Base-by-base conservation (phyloP, 2,113 vertebrate species). In the Microtus montanus region DNA sequence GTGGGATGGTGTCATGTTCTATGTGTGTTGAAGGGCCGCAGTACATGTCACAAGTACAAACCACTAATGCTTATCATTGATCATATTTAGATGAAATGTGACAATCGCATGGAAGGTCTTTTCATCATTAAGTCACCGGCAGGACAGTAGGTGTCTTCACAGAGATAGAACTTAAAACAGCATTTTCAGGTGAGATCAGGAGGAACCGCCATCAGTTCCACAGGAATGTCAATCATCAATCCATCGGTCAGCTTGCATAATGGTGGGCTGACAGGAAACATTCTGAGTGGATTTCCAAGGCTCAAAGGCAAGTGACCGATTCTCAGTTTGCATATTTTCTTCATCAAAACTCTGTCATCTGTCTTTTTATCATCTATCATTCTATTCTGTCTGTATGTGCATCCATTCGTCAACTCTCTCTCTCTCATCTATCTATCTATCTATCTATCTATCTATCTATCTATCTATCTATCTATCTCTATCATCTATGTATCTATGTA, bases 281-380 rank as follows among this genome's bases (percentile, higher is more conserved):
- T 30, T 91, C 12, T 44, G 75, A 73, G 66, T 15, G 24, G 20
- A 92, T 84, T 94, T 75, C 83, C 80, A 44, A 82, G 33, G 41
- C 47, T 80, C 83, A 85, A 44, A 82, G 33, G 19, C 47, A 86
- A 86, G 41, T 9, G 44, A 52, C 47, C 35, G 26, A 17, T 35
- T 52, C 61, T 52, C n/a, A 68, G 20, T 80, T 77, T 88, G 38
- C 38, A 58, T 85, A 13, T 30, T 91, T 68, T 87, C 68, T 28
- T 93, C 26, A 33, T 79, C 73, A 83, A 87, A 93, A 47, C 41
- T 13, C 41, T 58, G 41, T 66, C 82, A 64, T 44, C 24, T 44
- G n/a, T 44, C 58, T 2, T 41, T 64, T 44, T 64, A 64, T 64
- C 24, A 84, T 44, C 26, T 84, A 30, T 44, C 80, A 44, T 28